These are phyloP conservation scores for Metridium senile DNA, from an alignment of 92 coral and sea anemone species.

Conservation along the genomic window DNA sequence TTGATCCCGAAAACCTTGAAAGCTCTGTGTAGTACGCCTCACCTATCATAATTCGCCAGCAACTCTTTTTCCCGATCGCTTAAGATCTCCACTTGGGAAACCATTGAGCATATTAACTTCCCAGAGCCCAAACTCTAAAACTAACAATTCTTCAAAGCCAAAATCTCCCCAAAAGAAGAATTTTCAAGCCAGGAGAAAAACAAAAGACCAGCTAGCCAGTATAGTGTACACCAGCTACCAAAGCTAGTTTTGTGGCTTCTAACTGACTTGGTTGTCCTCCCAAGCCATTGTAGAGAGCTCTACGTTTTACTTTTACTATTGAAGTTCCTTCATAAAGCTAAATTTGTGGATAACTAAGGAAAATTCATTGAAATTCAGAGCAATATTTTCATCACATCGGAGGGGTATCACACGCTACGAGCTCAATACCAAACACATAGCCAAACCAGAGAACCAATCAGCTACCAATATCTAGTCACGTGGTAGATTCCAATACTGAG, in stretches of 20 bases:
- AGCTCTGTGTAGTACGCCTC: slow-evolving; percentile 35
- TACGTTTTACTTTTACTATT: slow-evolving; percentile 23
- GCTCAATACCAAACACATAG: slow-evolving; percentile 45
- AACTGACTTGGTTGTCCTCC: slow-evolving; percentile 19
- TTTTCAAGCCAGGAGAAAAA: slow-evolving; percentile 81
- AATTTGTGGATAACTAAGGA: slow-evolving; percentile 60
- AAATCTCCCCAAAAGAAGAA: slow-evolving; percentile 25
- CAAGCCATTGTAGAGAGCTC: slow-evolving; percentile 30
- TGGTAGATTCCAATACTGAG: slow-evolving; percentile 46
- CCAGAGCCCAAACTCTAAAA: slow-evolving; percentile 68
- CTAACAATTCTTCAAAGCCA: slow-evolving; percentile 14
- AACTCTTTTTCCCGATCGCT: slow-evolving; percentile 99
- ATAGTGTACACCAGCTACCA: slow-evolving; percentile 27
- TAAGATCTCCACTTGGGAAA: slow-evolving; percentile 98
- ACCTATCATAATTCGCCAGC: slow-evolving; percentile 98
- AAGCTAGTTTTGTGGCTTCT: slow-evolving; percentile 34
- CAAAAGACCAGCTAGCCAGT: slow-evolving; percentile 69
- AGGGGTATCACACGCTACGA: slow-evolving; percentile 73
- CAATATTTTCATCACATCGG: slow-evolving; percentile 65
- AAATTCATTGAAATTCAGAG: slow-evolving; percentile 83
- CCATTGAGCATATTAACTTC: slow-evolving; percentile 97
- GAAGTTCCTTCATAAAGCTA: slow-evolving; percentile 36
- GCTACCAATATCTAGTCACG: slow-evolving; percentile 25
- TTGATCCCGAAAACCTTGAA: slow-evolving; percentile 29
- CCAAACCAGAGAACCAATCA: slow-evolving; percentile 33